Percentiles rank a stretch among this genome's conserved stretches.
Evolutionary conservation across 1,140 invertebrate genomes (phyloP).

Genomic region (Leptopilina clavipes): DNA sequence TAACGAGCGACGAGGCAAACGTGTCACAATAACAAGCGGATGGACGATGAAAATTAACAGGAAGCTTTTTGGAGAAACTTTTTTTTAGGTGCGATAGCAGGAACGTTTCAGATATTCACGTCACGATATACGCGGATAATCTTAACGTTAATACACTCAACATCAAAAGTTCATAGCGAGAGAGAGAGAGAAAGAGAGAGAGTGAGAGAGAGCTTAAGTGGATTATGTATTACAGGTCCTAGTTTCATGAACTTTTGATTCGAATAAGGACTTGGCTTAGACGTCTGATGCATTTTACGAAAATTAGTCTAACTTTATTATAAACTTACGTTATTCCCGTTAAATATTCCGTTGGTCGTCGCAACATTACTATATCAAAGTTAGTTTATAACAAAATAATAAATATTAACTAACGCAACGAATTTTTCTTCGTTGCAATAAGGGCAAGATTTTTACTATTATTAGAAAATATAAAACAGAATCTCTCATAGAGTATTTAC

Average conservation of each 20-base stretch:
- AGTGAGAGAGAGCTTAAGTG: not conserved
- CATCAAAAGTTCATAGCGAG: conserved; percentile 7
- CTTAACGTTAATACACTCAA: conserved; percentile 10
- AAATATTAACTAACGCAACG: too few relatives aligned
- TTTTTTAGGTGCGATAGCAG: not conserved
- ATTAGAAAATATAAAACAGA: too few relatives aligned
- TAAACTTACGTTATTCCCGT: not conserved
- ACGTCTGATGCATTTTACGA: conserved; percentile 11
- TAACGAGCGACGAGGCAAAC: too few relatives aligned
- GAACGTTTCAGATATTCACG: not conserved
- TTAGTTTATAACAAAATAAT: too few relatives aligned
- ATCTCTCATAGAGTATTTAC: too few relatives aligned
- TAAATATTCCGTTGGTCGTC: not conserved
- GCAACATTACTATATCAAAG: not conserved
- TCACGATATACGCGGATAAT: conserved; percentile 15
- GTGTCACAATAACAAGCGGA: not conserved
- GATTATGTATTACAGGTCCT: conserved; percentile 12
- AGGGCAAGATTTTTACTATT: too few relatives aligned
- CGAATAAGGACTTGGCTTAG: not conserved
- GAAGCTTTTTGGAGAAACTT: not conserved
- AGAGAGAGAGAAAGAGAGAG: too few relatives aligned
- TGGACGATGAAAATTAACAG: not conserved
- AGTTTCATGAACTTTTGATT: conserved; percentile 13
- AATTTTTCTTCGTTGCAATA: too few relatives aligned
- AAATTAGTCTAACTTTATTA: not conserved